These are phyloP conservation scores for Aurelia coerulea DNA, from an alignment of 30 jellyfish, hydroid and myxozoan species.

Conservation along the genomic window DNA sequence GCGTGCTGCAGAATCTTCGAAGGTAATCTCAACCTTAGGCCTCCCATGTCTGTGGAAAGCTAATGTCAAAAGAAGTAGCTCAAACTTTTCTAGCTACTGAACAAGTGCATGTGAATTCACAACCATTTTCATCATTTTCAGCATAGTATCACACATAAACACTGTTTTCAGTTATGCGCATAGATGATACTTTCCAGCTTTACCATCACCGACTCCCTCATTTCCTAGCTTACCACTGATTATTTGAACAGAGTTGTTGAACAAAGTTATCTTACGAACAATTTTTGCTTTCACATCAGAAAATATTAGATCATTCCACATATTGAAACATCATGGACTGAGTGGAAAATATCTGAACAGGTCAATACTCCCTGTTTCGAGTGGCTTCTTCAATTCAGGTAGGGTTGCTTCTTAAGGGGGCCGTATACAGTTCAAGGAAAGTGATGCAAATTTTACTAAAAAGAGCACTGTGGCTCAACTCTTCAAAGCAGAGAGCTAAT, in stretches of 20 bases:
- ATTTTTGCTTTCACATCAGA: background rate
- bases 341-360: background rate
- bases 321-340: background rate
- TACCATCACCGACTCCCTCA: background rate
- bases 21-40: too few relatives aligned
- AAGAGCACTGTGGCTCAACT: too few relatives aligned
- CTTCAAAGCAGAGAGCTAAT: too few relatives aligned
- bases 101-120: background rate
- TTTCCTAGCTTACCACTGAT: slow-evolving; percentile 8
- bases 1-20: too few relatives aligned
- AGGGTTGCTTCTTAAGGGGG: too few relatives aligned
- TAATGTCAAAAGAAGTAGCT: too few relatives aligned
- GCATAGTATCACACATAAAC: background rate
- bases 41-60: too few relatives aligned
- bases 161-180: background rate
- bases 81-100: too few relatives aligned
- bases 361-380: too few relatives aligned
- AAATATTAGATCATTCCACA: slow-evolving; percentile 1
- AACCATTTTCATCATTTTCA: background rate
- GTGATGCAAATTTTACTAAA: too few relatives aligned
- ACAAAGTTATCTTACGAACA: background rate
- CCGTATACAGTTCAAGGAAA: too few relatives aligned
- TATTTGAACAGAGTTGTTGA: background rate
- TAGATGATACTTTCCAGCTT: background rate
- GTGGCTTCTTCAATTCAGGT: too few relatives aligned